A percentile compares a stretch with the other conserved stretches of the same genome.
phyloP scores from a whole-genome alignment of 2,113 vertebrate species.

The Nerophis lumbriciformis region DNA sequence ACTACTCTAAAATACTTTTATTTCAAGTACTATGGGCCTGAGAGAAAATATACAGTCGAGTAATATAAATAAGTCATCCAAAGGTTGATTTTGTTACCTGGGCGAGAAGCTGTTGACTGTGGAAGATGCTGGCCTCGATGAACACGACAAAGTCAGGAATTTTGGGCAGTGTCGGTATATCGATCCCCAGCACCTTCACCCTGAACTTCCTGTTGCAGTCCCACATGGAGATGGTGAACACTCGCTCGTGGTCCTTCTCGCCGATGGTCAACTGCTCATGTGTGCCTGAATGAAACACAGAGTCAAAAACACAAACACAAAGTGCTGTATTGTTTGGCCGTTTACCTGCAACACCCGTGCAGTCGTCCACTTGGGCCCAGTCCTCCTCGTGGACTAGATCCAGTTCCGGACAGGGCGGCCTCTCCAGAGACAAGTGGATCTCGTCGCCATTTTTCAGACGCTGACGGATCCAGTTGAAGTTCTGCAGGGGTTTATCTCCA shows the following conservation, averaged over 20 bases:
- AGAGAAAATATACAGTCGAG: background rate
- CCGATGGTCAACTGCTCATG: conserved; percentile 94
- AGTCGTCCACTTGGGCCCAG: conserved; percentile 95
- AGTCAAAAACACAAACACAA: background rate
- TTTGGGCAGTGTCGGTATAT: conserved; percentile 87
- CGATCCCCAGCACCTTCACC: conserved; percentile 91
- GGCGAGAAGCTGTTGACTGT: conserved; percentile 90
- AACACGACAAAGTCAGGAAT: conserved; percentile 86
- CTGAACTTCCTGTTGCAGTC: conserved; percentile 94
- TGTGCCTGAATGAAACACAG: conserved; percentile 59
- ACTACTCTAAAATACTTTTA: background rate
- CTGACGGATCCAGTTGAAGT: conserved; percentile 93
- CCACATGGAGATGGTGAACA: conserved; percentile 98
- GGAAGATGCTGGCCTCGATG: conserved; percentile 93
- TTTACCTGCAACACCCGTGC: conserved; percentile 86
- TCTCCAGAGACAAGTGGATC: conserved; percentile 88
- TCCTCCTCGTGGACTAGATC: conserved; percentile 91
- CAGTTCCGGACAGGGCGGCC: conserved; percentile 75
- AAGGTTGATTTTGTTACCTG: conserved; percentile 55
- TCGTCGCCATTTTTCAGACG: conserved; percentile 92
- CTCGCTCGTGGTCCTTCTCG: conserved; percentile 90
- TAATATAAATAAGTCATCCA: background rate
- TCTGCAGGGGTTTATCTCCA: conserved; percentile 82
- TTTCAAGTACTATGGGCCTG: background rate
- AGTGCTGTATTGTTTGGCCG: background rate